phyloP scores from a whole-genome alignment of 2,888 invertebrate species.

The Junonia oenone region DNA sequence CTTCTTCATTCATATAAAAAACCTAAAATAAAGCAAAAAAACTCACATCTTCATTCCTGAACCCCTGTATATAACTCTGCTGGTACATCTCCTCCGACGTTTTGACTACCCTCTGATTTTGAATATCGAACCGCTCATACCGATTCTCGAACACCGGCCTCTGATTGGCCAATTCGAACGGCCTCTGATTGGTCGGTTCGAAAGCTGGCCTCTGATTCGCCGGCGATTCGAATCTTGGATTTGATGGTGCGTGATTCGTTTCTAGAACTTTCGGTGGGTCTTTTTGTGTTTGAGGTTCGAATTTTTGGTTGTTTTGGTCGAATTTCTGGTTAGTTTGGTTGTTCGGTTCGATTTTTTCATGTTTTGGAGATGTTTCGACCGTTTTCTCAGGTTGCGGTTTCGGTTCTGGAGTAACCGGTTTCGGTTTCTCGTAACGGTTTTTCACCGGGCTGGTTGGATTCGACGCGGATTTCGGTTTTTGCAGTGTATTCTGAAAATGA shows the following conservation, averaged over 20 bases:
- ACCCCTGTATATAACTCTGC: constrained; percentile 39
- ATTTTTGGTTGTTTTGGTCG: neutral
- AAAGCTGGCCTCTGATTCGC: constrained; percentile 6
- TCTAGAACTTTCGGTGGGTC: constrained; percentile 7
- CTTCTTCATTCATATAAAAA: no score
- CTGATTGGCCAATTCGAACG: constrained; percentile 21
- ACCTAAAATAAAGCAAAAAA: no score
- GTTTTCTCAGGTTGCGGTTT: constrained; percentile 29
- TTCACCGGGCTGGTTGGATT: constrained; percentile 30
- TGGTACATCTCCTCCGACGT: constrained; percentile 27
- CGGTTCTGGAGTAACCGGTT: constrained; percentile 21
- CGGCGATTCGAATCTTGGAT: constrained; percentile 1
- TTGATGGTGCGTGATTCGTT: constrained; percentile 5
- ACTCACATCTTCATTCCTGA: constrained; percentile 49
- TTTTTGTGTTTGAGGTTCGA: neutral
- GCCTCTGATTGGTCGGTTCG: constrained; percentile 40
- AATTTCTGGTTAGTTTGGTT: neutral
- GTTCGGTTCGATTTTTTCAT: constrained; percentile 14
- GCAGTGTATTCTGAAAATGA: constrained; percentile 10
- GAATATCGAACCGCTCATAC: constrained; percentile 27
- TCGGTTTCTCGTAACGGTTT: constrained; percentile 14
- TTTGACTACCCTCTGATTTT: constrained; percentile 28
- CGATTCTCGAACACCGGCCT: constrained; percentile 18
- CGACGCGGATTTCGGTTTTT: constrained; percentile 21
- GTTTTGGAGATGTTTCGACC: constrained; percentile 6